phyloP scores from a whole-genome alignment of 2,113 vertebrate species.

The Poecilia latipinna region DNA sequence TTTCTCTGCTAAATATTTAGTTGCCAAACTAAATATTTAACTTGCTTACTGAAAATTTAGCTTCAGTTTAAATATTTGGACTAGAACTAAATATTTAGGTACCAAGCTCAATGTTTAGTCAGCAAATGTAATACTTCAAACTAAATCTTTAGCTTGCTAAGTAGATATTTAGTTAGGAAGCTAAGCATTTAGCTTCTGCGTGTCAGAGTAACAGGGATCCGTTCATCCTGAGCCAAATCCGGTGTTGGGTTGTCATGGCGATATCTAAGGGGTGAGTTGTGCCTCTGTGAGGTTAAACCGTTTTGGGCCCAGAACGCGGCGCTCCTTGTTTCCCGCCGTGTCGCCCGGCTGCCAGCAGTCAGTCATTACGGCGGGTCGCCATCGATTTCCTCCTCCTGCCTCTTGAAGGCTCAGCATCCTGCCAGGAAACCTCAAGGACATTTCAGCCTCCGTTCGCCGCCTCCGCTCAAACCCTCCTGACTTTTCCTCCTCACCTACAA shows the following conservation, averaged over 20 bases:
- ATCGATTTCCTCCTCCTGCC: slow-evolving; percentile 58
- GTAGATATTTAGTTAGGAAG: too few species aligned
- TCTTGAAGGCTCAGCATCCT: slow-evolving; percentile 44
- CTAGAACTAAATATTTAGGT: too few species aligned
- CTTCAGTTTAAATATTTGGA: too few species aligned
- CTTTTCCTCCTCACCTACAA: neutral
- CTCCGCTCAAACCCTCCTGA: neutral
- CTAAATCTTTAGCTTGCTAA: too few species aligned
- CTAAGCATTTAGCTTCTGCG: too few species aligned
- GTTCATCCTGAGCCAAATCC: too few species aligned
- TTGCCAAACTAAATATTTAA: too few species aligned
- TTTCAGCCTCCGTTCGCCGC: neutral
- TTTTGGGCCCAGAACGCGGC: slow-evolving; percentile 46
- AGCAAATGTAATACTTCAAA: too few species aligned
- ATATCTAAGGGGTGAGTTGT: slow-evolving; percentile 51
- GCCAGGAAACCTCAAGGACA: slow-evolving; percentile 31
- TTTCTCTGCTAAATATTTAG: too few species aligned
- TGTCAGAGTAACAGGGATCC: too few species aligned
- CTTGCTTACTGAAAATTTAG: too few species aligned
- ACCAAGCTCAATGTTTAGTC: too few species aligned
- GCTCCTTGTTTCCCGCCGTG: slow-evolving; percentile 25
- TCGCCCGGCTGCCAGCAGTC: slow-evolving; percentile 51
- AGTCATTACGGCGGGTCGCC: slow-evolving; percentile 59
- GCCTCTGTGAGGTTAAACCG: slow-evolving; percentile 38
- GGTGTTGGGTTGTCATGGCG: neutral